Percentiles rank a stretch among this genome's conserved stretches.
Evolutionary conservation across 2,113 vertebrate species (phyloP).

Genomic region (Ploceus nigricollis): DNA sequence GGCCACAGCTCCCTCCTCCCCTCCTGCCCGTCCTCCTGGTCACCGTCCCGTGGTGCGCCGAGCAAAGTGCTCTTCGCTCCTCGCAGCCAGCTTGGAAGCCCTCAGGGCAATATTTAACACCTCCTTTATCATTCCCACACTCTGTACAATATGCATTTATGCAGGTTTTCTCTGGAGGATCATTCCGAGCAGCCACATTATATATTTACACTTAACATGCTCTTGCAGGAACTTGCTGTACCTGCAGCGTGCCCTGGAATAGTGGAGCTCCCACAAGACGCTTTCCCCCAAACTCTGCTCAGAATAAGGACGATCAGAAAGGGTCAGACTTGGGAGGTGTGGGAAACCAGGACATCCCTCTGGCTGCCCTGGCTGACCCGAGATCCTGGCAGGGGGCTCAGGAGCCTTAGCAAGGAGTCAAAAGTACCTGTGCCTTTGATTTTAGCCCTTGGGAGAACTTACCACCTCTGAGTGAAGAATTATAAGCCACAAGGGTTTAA

Average conservation of each 20-base stretch:
- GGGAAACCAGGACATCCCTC: no score
- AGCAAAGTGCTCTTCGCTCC: neutral
- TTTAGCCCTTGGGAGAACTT: no score
- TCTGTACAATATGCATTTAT: neutral
- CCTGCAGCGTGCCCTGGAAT: fast-evolving
- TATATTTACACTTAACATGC: neutral
- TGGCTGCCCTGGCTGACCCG: no score
- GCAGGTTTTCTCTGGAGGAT: neutral
- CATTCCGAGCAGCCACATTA: neutral
- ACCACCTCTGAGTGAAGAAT: no score
- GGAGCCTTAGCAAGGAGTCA: no score
- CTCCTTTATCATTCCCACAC: neutral
- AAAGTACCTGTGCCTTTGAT: no score
- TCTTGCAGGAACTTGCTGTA: neutral
- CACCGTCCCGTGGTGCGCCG: fast-evolving
- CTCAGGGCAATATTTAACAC: neutral
- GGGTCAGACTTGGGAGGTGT: no score
- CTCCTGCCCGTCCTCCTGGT: neutral
- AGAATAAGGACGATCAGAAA: neutral
- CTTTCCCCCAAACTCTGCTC: neutral
- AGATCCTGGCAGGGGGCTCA: no score
- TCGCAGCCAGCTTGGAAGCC: neutral
- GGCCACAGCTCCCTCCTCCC: neutral
- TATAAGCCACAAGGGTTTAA: no score
- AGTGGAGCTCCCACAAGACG: neutral